These are phyloP conservation scores for Manis crassicaudata DNA, from an alignment of 2,797 vertebrate species.

Conservation along the genomic window DNA sequence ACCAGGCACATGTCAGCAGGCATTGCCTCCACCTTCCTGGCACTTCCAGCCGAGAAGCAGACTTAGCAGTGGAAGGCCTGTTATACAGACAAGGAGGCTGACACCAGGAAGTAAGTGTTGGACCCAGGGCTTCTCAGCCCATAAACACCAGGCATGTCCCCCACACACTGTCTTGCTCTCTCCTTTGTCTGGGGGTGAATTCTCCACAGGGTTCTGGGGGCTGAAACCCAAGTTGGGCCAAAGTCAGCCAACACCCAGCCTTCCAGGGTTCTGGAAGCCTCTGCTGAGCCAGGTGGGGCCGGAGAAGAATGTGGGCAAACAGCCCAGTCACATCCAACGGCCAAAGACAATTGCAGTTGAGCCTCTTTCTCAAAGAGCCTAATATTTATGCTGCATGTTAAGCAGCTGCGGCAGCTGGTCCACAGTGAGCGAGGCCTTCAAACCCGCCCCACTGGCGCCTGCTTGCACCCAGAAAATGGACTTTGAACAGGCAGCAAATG, in stretches of 20 bases:
- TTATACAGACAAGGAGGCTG: not conserved
- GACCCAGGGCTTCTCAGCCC: not conserved
- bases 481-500: conserved; percentile 85
- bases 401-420: conserved; percentile 74
- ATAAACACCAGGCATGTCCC: not conserved
- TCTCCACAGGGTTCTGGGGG: not conserved
- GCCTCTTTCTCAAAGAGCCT: conserved; percentile 65
- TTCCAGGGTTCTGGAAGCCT: conserved; percentile 3
- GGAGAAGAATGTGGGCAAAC: conserved; percentile 55
- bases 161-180: accelerated
- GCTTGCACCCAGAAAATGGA: conserved; percentile 82
- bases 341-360: conserved; percentile 64
- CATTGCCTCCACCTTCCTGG: not conserved
- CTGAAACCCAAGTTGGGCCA: not conserved
- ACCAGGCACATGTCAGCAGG: no score
- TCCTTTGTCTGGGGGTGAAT: not conserved
- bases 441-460: conserved; percentile 76
- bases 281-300: not conserved
- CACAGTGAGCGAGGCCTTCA: conserved; percentile 30
- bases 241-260: conserved; percentile 45
- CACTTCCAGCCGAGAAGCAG: accelerated
- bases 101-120: not conserved
- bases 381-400: conserved; percentile 70
- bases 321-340: conserved; percentile 36
- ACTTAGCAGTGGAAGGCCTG: not conserved